These are phyloP conservation scores for Ptyas mucosa DNA, from an alignment of 2,113 vertebrate genomes.

Conservation along the genomic window DNA sequence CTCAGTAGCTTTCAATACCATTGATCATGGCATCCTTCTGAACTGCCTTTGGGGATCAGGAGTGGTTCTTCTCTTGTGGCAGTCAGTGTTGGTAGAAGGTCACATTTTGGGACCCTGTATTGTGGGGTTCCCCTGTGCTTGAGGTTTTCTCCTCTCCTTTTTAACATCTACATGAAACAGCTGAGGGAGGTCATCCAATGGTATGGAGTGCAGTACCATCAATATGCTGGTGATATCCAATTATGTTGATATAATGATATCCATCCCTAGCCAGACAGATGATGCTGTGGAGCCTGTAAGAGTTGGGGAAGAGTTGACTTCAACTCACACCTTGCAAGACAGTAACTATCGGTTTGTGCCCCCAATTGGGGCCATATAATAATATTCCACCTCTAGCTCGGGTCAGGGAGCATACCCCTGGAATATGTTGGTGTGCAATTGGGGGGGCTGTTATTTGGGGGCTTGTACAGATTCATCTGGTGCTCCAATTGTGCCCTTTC, in stretches of 20 bases:
- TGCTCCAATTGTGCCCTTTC: neutral
- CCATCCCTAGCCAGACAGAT: neutral
- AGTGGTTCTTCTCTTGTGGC: neutral
- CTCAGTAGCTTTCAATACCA: neutral
- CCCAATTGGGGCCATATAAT: neutral
- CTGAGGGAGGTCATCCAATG: neutral
- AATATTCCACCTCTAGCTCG: neutral
- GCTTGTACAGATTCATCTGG: neutral
- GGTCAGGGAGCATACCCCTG: neutral
- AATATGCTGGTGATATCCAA: neutral
- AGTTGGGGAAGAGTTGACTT: neutral
- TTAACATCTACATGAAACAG: neutral
- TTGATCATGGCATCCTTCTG: neutral
- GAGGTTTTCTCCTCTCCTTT: neutral
- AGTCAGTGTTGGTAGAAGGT: neutral
- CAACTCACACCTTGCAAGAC: neutral
- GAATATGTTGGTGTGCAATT: neutral
- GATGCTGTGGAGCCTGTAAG: neutral
- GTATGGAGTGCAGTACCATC: too few species aligned
- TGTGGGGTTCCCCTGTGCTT: neutral
- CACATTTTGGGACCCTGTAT: neutral
- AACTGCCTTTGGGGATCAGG: neutral
- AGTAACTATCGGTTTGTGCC: neutral
- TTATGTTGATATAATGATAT: neutral
- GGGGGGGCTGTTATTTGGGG: neutral